A percentile compares a stretch with the other conserved stretches of the same genome.
Conservation (phyloP, 2,797 vertebrate species). For the Gymnoscopelus braueri region DNA sequence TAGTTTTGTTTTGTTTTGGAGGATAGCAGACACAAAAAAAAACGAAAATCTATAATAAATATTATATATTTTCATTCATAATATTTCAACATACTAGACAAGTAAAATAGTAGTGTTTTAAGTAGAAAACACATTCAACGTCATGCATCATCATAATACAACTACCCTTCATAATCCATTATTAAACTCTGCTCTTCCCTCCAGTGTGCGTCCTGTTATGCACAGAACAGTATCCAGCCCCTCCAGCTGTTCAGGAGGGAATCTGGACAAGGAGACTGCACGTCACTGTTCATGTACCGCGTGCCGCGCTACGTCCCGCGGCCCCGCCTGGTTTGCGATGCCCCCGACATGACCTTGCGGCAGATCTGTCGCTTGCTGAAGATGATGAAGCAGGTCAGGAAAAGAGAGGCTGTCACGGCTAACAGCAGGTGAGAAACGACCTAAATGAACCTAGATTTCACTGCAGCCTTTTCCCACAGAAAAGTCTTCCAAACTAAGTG, state of each 20-base stretch:
- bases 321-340: conserved; percentile 67
- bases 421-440: conserved; percentile 58
- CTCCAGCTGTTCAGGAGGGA: conserved; percentile 68
- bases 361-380: conserved; percentile 81
- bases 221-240: conserved; percentile 52
- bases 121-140: too few species aligned
- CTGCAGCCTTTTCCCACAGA: too few species aligned
- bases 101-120: too few species aligned
- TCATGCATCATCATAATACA: background rate
- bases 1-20: too few species aligned
- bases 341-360: conserved; percentile 79
- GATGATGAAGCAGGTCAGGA: conserved; percentile 76
- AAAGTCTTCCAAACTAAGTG: too few species aligned
- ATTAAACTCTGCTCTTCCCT: background rate
- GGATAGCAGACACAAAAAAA: too few species aligned
- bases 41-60: too few species aligned
- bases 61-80: too few species aligned
- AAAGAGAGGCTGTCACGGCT: conserved; percentile 59
- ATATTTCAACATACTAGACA: too few species aligned
- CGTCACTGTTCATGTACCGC: conserved; percentile 70
- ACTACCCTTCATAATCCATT: background rate
- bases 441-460: too few species aligned
- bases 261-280: conserved; percentile 54
- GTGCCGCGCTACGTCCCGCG: conserved; percentile 68
- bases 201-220: conserved; percentile 83